Evolutionary conservation across 2,797 vertebrate genomes (phyloP).

Genomic region (Accipiter badius): DNA sequence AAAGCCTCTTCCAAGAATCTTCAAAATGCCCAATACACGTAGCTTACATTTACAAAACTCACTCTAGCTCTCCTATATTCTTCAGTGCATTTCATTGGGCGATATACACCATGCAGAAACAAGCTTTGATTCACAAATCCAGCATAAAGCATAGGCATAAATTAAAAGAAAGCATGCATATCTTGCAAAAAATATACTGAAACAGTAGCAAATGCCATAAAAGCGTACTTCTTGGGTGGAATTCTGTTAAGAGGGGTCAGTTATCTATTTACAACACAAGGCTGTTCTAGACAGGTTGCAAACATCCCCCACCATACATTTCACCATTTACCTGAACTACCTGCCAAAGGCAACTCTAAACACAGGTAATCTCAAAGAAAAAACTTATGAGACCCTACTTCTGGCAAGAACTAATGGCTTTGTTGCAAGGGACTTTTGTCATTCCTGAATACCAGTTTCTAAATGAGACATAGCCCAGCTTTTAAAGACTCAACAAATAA

Average conservation of each 20-base stretch:
- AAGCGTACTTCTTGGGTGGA: not conserved
- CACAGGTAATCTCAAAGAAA: not conserved
- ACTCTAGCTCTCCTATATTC: not conserved
- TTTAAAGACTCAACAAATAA: not conserved
- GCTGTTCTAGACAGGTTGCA: not conserved
- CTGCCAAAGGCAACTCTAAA: not conserved
- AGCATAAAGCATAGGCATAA: not conserved
- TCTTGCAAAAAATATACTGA: not conserved
- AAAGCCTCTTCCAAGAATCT: not conserved
- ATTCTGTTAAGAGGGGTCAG: not conserved
- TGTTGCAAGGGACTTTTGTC: not conserved
- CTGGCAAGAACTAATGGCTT: not conserved
- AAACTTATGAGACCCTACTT: not conserved
- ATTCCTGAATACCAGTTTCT: not conserved
- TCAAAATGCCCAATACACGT: not conserved
- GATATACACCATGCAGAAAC: not conserved
- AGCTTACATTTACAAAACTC: not conserved
- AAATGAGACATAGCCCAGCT: not conserved
- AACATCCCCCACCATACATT: not conserved
- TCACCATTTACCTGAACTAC: not conserved
- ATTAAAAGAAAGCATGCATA: not conserved
- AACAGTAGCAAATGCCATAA: not conserved
- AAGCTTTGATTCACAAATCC: not conserved
- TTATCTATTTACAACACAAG: not conserved
- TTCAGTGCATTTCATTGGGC: not conserved